Conservation (phyloP, 2,797 vertebrate species). For the Argyrosomus regius region DNA sequence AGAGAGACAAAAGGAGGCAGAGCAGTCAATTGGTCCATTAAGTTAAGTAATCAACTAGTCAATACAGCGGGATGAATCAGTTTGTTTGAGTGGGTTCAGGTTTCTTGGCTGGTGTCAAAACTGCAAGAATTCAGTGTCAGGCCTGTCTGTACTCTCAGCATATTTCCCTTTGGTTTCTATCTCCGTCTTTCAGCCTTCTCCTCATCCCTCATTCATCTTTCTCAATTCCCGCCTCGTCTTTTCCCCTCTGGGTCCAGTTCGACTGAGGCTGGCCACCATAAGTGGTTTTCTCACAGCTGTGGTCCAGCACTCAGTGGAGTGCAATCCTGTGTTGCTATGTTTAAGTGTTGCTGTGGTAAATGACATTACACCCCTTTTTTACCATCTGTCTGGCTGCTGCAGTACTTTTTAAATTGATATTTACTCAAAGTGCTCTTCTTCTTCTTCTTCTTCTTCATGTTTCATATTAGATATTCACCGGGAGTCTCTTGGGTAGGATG, state of each 20-base stretch:
- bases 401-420: slow-evolving; percentile 46
- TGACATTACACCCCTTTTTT: background rate
- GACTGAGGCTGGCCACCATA: slow-evolving; percentile 25
- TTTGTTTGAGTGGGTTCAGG: slow-evolving; percentile 12
- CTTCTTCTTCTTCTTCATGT: slow-evolving; percentile 14
- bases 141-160: background rate
- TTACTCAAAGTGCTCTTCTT: slow-evolving; percentile 45
- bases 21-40: slow-evolving; percentile 26
- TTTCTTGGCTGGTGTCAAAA: background rate
- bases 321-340: slow-evolving; percentile 7
- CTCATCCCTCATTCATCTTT: slow-evolving; percentile 9
- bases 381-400: slow-evolving; percentile 33
- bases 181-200: background rate
- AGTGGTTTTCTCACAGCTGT: slow-evolving; percentile 40
- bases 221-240: background rate
- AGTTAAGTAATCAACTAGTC: slow-evolving; percentile 25
- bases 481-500: slow-evolving; percentile 34
- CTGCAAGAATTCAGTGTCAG: background rate
- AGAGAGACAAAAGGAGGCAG: background rate
- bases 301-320: slow-evolving; percentile 5
- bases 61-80: slow-evolving; percentile 1
- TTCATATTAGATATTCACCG: slow-evolving; percentile 51
- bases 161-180: slow-evolving; percentile 23
- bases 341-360: slow-evolving; percentile 29
- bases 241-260: slow-evolving; percentile 9